phyloP scores from a whole-genome alignment of 2,888 invertebrate species.

The Drosophila picticornis region DNA sequence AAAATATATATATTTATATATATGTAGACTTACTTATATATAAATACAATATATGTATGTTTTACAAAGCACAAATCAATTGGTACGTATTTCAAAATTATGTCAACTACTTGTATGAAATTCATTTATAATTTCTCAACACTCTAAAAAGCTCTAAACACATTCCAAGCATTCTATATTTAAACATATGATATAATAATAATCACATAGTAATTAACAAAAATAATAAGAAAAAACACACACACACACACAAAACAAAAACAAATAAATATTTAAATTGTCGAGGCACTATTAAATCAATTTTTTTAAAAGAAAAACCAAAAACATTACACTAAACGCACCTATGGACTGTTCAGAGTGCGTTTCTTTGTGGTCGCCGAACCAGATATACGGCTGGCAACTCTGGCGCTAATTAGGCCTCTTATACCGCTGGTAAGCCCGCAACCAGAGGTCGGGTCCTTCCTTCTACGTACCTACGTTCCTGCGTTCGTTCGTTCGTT shows the following conservation, averaged over 20 bases:
- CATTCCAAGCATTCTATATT: slow-evolving; percentile 20
- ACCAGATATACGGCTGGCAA: slow-evolving; percentile 82
- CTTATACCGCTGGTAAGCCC: slow-evolving; percentile 83
- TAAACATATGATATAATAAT: slow-evolving; percentile 20
- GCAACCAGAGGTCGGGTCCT: slow-evolving; percentile 47
- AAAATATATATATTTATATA: slow-evolving; percentile 32
- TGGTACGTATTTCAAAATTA: slow-evolving; percentile 84
- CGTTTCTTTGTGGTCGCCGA: slow-evolving; percentile 83
- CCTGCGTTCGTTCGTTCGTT: slow-evolving; percentile 26
- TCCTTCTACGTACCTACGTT: slow-evolving; percentile 46
- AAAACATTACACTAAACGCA: slow-evolving; percentile 72
- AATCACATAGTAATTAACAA: slow-evolving; percentile 32
- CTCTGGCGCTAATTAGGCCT: slow-evolving; percentile 82
- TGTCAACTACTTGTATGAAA: slow-evolving; percentile 58
- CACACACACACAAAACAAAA: slow-evolving; percentile 6
- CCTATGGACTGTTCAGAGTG: slow-evolving; percentile 80
- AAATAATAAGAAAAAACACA: background rate
- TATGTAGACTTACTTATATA: slow-evolving; percentile 45
- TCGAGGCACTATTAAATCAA: slow-evolving; percentile 46
- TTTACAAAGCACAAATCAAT: slow-evolving; percentile 80
- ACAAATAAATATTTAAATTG: slow-evolving; percentile 22
- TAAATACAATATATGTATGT: slow-evolving; percentile 52
- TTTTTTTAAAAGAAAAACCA: slow-evolving; percentile 76
- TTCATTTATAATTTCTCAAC: slow-evolving; percentile 60
- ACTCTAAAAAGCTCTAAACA: slow-evolving; percentile 34